A percentile compares a stretch with the other conserved stretches of the same genome.
Evolutionary conservation across 2,797 vertebrate species (phyloP).

Genomic region (Rhabdophis nuchalis): DNA sequence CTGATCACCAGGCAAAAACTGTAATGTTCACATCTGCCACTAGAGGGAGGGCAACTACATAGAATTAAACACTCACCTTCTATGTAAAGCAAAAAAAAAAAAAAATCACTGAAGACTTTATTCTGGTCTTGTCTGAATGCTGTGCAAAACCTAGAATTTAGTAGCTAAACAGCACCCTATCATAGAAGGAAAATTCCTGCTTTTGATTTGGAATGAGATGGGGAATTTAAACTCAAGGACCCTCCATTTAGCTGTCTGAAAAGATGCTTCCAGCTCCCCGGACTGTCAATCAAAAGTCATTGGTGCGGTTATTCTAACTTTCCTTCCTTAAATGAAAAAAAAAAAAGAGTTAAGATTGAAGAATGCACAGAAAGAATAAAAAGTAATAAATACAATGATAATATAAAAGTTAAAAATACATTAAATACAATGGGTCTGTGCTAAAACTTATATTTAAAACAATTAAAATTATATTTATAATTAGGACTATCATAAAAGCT

Average conservation of each 20-base stretch:
- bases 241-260: not conserved
- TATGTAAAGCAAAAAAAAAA: not conserved
- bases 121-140: not conserved
- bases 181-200: not conserved
- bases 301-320: not conserved
- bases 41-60: slow-evolving; percentile 78
- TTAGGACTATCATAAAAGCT: too few relatives aligned
- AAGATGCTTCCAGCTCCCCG: not conserved
- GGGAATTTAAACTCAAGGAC: too few relatives aligned
- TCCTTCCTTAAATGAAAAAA: not conserved
- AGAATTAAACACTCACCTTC: slow-evolving; percentile 49
- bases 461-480: too few relatives aligned
- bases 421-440: too few relatives aligned
- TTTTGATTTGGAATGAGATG: not conserved
- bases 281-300: not conserved
- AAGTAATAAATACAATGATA: too few relatives aligned
- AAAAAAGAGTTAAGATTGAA: too few relatives aligned
- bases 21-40: slow-evolving; percentile 65
- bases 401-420: too few relatives aligned
- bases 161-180: not conserved
- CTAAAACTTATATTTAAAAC: too few relatives aligned
- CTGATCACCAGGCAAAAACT: not conserved
- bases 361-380: too few relatives aligned
- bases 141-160: not conserved
- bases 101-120: not conserved